Evolutionary conservation across 2,113 vertebrate genomes (phyloP), one percentile per base, ranked within the genome.

Genomic region (Cricetomys ansorgei): DNA sequence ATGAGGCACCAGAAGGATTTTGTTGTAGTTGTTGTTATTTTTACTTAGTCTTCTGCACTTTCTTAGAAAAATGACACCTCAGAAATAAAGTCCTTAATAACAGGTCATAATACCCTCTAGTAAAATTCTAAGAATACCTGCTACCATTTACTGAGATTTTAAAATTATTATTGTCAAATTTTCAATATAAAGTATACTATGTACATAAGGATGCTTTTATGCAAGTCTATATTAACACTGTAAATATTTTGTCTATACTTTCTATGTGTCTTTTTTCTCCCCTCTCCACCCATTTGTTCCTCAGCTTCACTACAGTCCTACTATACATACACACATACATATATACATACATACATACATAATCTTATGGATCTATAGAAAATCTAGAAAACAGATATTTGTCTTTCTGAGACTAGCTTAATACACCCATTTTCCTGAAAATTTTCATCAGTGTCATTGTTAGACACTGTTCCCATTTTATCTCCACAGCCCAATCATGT

Each of bases 11-110:
- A 91, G 3, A 95, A 65, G 29, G 48, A 4, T 80, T 50, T 31
- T 84, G n/a, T n/a, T n/a, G n/a, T n/a, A n/a, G n/a, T n/a, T n/a
- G n/a, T n/a, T n/a, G n/a, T n/a, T n/a, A n/a, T n/a, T 89, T 69
- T 80, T 70, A 40, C 57, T 94, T 94, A 69, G 57, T 88, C 19
- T 95, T 95, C 91, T 91, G 25, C 8, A 91, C n/a, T 92, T 93
- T 87, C 89, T 65, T 48, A 95, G 21, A 88, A 75, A 91, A 91
- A 94, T 4, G 70, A n/a, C 96, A 29, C 79, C 65, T 79, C 1
- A 29, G 50, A 45, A 88, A 81, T 69, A 95, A 89, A 83, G 8
- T 40, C 19, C 81, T 75, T 93, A 84, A 88, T 87, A 96, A 57
- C 37, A 89, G 3, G 76, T 83, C 45, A 16, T 64, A 31, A 62